Evolutionary conservation across 1,140 invertebrate species (phyloP).

Genomic region (Hycleus phaleratus): DNA sequence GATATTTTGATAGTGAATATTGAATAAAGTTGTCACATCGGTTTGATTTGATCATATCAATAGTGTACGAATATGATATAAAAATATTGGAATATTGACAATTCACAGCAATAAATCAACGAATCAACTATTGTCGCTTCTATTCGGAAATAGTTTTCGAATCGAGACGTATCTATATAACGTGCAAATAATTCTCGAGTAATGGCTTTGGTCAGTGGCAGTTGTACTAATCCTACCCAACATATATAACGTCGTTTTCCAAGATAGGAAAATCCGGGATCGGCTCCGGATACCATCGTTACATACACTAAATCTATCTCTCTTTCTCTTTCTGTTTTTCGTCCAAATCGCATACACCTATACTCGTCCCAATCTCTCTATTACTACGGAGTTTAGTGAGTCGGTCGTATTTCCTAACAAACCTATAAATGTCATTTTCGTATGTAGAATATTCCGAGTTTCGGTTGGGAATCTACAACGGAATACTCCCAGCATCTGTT

Average conservation of each 20-base stretch:
- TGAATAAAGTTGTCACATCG: conserved; percentile 23
- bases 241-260: conserved; percentile 12
- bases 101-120: no score
- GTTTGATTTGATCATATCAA: conserved; percentile 5
- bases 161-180: not conserved
- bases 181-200: conserved; percentile 13
- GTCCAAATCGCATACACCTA: no score
- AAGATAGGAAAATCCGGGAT: conserved; percentile 21
- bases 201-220: conserved; percentile 11
- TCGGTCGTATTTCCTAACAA: conserved; percentile 15
- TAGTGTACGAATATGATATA: conserved; percentile 1
- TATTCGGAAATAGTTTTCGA: no score
- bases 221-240: conserved; percentile 7
- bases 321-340: no score
- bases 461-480: conserved; percentile 5
- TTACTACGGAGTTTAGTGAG: conserved; percentile 11
- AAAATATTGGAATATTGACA: no score
- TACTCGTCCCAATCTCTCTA: no score
- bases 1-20: conserved; percentile 19
- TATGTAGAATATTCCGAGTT: conserved; percentile 16
- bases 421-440: conserved; percentile 25
- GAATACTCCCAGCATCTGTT: conserved; percentile 20
- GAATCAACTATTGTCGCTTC: no score
- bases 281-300: conserved; percentile 3
- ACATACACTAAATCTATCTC: no score